Evolutionary conservation across 2,888 invertebrate species (phyloP).

Genomic region (Mayetiola destructor): DNA sequence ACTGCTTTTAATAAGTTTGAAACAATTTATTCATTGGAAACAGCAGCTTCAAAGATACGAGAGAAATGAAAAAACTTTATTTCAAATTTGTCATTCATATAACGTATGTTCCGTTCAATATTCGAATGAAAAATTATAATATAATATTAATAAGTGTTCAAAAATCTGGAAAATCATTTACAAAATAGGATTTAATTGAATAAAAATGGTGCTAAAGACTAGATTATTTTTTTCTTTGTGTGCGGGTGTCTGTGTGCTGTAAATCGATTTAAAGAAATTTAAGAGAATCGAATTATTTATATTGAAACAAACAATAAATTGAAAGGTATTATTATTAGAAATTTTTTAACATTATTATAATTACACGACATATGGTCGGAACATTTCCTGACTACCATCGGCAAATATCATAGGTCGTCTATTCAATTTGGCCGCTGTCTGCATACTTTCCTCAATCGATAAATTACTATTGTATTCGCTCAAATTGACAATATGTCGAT

Average conservation of each 20-base stretch:
- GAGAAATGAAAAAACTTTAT: too few relatives aligned
- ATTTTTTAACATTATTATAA: background rate
- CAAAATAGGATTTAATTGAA: background rate
- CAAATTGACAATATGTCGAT: slow-evolving; percentile 15
- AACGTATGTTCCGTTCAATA: too few relatives aligned
- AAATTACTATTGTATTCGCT: slow-evolving; percentile 15
- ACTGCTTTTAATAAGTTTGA: too few relatives aligned
- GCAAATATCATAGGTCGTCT: slow-evolving; percentile 15
- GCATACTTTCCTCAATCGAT: slow-evolving; percentile 14
- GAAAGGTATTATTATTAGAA: background rate
- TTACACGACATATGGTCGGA: slow-evolving; percentile 17
- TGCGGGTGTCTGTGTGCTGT: too few relatives aligned
- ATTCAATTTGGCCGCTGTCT: slow-evolving; percentile 13
- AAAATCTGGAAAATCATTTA: background rate
- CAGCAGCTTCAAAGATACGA: too few relatives aligned
- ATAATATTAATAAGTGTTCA: too few relatives aligned
- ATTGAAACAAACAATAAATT: background rate
- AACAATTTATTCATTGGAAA: too few relatives aligned
- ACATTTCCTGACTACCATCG: slow-evolving; percentile 16
- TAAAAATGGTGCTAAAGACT: background rate
- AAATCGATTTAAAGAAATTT: too few relatives aligned
- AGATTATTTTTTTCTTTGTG: too few relatives aligned
- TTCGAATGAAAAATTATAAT: too few relatives aligned
- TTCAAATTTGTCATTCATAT: too few relatives aligned
- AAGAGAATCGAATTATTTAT: background rate